phyloP scores from a whole-genome alignment of 2,113 vertebrate species.

The Salvelinus alpinus region DNA sequence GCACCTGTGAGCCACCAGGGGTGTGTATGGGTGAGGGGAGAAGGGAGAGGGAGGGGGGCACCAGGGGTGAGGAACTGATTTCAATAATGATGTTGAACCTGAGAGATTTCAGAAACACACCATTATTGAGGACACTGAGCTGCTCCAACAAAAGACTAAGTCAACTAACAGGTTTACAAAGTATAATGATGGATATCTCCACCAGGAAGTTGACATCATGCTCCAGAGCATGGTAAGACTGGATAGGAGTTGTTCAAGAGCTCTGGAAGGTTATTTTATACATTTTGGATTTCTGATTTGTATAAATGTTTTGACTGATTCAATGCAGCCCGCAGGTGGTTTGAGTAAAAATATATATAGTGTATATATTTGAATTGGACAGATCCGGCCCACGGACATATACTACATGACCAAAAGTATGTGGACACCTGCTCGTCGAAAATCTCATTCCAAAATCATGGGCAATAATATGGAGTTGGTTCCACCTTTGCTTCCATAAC shows the following conservation, averaged over 20 bases:
- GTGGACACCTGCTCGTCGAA: too few relatives aligned
- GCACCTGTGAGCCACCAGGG: conserved; percentile 22
- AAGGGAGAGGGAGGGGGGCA: neutral
- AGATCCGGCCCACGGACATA: too few relatives aligned
- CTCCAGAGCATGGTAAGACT: conserved; percentile 1
- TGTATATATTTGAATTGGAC: too few relatives aligned
- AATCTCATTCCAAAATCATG: too few relatives aligned
- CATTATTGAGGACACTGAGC: conserved; percentile 44
- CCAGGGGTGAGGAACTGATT: conserved; percentile 36
- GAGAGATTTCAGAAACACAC: conserved; percentile 24
- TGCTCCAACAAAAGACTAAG: conserved; percentile 5
- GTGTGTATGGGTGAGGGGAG: neutral
- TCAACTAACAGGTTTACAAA: conserved; percentile 10
- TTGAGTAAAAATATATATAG: too few relatives aligned
- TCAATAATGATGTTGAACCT: conserved; percentile 49
- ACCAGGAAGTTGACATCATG: conserved; percentile 31
- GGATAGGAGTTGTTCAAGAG: conserved; percentile 27
- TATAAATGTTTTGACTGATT: too few relatives aligned
- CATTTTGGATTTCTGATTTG: too few relatives aligned
- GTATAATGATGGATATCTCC: conserved; percentile 4
- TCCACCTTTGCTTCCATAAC: too few relatives aligned
- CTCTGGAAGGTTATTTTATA: too few relatives aligned
- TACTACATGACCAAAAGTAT: too few relatives aligned
- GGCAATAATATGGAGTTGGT: too few relatives aligned
- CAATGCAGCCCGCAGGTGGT: too few relatives aligned